Evolutionary conservation across 2,888 invertebrate genomes (phyloP).

Genomic region (Caenorhabditis doughertyi): DNA sequence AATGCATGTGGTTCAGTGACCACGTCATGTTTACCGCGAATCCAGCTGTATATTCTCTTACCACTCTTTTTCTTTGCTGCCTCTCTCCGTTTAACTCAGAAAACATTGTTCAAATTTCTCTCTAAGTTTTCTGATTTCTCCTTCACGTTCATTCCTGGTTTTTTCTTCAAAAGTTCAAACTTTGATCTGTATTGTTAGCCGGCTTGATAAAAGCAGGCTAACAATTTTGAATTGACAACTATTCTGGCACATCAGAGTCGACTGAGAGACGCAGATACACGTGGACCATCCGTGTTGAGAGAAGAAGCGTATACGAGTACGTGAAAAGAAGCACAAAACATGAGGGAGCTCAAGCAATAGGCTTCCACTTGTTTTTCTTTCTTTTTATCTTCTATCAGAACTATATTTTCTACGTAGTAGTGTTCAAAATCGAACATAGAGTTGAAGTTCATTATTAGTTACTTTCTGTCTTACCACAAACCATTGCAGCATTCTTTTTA

Average conservation of each 20-base stretch:
- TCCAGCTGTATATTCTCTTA: constrained; percentile 18
- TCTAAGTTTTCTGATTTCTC: too few relatives aligned
- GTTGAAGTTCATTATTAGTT: not conserved
- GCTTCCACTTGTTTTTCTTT: not conserved
- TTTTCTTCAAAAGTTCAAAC: too few relatives aligned
- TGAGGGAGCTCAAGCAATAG: not conserved
- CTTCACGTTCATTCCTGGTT: too few relatives aligned
- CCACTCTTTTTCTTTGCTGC: not conserved
- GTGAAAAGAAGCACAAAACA: constrained; percentile 54
- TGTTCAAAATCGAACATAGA: not conserved
- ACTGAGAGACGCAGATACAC: constrained; percentile 35
- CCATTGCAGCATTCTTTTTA: not conserved
- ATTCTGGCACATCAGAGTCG: not conserved
- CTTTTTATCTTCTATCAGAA: constrained; percentile 7
- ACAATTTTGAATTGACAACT: not conserved
- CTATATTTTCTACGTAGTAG: not conserved
- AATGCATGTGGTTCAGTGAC: constrained; percentile 38
- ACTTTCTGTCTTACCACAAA: not conserved
- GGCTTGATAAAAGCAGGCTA: not conserved
- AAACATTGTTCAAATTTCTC: too few relatives aligned
- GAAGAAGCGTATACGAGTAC: constrained; percentile 17
- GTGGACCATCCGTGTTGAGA: constrained; percentile 32
- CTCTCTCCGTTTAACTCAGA: not conserved
- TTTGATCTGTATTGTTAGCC: too few relatives aligned
- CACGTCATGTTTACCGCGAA: constrained; percentile 42